These are phyloP conservation scores for Neomonachus schauinslandi DNA, from an alignment of 2,113 vertebrate species.

Conservation along the genomic window DNA sequence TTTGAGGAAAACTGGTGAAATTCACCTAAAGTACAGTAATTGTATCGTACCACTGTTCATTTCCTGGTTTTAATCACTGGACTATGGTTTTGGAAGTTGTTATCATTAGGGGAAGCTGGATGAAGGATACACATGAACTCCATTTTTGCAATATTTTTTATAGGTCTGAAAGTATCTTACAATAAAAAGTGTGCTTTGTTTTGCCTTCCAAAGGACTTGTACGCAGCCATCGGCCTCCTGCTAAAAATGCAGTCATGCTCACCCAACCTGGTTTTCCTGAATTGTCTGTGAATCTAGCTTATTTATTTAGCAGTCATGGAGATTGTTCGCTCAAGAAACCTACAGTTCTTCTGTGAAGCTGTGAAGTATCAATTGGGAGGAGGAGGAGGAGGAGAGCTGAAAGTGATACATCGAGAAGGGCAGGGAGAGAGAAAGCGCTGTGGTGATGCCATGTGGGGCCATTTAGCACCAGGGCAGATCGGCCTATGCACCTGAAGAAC, in stretches of 20 bases:
- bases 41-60: background rate
- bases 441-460: background rate
- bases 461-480: too few species aligned
- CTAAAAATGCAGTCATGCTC: background rate
- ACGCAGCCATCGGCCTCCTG: background rate
- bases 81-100: background rate
- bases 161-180: conserved; percentile 23
- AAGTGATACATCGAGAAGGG: background rate
- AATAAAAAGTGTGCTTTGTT: background rate
- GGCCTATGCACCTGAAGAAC: background rate
- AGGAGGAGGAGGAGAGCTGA: background rate
- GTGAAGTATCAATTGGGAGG: background rate
- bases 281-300: background rate
- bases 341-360: background rate
- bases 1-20: background rate
- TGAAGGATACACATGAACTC: background rate
- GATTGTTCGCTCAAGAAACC: conserved; percentile 39
- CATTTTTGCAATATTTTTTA: background rate
- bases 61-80: background rate
- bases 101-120: background rate
- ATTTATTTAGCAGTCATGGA: conserved; percentile 13
- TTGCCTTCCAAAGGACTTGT: conserved; percentile 4
- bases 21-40: too few species aligned
- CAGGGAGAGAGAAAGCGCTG: background rate
- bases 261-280: background rate